Conservation (phyloP, 23 tunicate species). For the Ascidia mentula region DNA sequence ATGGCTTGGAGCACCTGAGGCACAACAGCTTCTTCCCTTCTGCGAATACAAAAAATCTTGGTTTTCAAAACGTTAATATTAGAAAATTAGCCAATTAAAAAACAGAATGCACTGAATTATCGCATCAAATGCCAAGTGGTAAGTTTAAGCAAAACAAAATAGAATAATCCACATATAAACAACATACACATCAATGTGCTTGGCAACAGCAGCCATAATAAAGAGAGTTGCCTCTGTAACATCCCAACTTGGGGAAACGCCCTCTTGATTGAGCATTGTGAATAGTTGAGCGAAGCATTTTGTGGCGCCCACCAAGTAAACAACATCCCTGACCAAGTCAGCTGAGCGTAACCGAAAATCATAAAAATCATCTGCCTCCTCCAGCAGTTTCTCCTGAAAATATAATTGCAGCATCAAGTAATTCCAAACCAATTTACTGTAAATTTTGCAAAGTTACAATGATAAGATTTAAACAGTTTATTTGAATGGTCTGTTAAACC, state of each 20-base stretch:
- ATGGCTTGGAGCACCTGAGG: constrained; percentile 91
- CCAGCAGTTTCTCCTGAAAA: constrained; percentile 71
- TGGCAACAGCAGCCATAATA: constrained; percentile 83
- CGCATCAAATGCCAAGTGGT: no score
- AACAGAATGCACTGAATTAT: no score
- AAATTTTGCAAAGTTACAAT: no score
- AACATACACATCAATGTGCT: constrained; percentile 79
- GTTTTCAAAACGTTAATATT: no score
- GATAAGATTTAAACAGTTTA: no score
- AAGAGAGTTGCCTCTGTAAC: constrained; percentile 86
- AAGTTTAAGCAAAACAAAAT: no score
- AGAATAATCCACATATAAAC: no score
- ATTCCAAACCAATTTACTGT: no score
- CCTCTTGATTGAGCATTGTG: constrained; percentile 53
- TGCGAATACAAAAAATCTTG: no score
- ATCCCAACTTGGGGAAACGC: constrained; percentile 66
- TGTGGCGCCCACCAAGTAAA: constrained; percentile 75
- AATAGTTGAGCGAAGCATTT: constrained; percentile 74
- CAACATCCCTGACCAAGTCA: constrained; percentile 81
- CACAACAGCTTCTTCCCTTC: constrained; percentile 58
- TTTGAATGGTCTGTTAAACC: neutral
- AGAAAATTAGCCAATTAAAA: no score
- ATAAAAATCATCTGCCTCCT: constrained; percentile 71
- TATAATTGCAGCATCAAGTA: no score
- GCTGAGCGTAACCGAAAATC: constrained; percentile 77